A percentile compares a stretch with the other conserved stretches of the same genome.
These are phyloP conservation scores for Athetis lepigone DNA, from an alignment of 2,888 invertebrate species.

Conservation along the genomic window DNA sequence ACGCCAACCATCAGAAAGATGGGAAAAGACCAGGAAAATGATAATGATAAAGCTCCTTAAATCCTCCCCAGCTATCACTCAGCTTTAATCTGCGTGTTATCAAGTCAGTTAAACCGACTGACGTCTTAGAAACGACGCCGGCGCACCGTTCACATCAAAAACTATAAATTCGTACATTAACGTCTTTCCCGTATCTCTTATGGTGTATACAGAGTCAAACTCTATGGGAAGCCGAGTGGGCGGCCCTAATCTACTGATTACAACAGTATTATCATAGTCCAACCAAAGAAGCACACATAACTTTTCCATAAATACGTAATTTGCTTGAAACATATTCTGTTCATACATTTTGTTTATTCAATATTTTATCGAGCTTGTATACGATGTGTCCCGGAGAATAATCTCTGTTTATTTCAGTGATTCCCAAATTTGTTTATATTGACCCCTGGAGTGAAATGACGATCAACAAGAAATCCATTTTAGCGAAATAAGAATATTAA, in stretches of 20 bases:
- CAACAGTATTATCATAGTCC: slow-evolving; percentile 80
- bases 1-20: no score
- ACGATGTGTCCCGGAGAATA: slow-evolving; percentile 66
- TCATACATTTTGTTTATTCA: slow-evolving; percentile 82
- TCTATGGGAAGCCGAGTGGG: slow-evolving; percentile 78
- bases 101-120: slow-evolving; percentile 40
- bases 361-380: slow-evolving; percentile 78
- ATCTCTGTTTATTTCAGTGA: slow-evolving; percentile 72
- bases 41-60: no score
- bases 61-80: slow-evolving; percentile 25
- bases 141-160: slow-evolving; percentile 51
- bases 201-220: slow-evolving; percentile 64
- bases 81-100: slow-evolving; percentile 52
- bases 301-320: slow-evolving; percentile 84
- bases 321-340: slow-evolving; percentile 78
- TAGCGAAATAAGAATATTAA: no score
- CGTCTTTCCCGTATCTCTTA: slow-evolving; percentile 59
- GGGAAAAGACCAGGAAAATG: no score
- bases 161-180: slow-evolving; percentile 64
- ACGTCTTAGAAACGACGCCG: slow-evolving; percentile 39
- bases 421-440: no score
- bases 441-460: no score
- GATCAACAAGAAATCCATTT: no score
- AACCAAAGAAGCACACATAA: slow-evolving; percentile 78
- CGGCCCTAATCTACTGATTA: slow-evolving; percentile 85